phyloP scores from a whole-genome alignment of 2,113 vertebrate species.

The Gallinago media region DNA sequence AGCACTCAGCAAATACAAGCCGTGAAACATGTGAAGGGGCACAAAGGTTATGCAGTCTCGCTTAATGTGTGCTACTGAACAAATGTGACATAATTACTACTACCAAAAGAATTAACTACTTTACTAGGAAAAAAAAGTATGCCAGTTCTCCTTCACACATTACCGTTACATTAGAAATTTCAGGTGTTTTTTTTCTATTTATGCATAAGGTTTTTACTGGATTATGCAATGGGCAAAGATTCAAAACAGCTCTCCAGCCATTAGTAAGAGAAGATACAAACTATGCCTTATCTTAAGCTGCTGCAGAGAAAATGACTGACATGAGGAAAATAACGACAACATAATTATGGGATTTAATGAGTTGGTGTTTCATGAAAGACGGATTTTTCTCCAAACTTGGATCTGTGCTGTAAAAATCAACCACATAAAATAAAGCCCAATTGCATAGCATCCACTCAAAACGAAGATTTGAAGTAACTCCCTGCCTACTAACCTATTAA shows the following conservation, averaged over 20 bases:
- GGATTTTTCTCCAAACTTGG: background rate
- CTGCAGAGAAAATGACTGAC: constrained; percentile 30
- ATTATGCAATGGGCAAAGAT: background rate
- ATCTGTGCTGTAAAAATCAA: background rate
- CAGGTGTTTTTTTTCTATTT: background rate
- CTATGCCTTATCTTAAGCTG: background rate
- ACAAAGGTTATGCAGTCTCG: background rate
- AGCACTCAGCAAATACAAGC: constrained; percentile 12
- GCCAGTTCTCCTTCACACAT: background rate
- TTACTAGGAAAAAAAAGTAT: background rate
- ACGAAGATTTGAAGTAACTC: background rate
- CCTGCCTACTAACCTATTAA: background rate
- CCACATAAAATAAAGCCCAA: background rate
- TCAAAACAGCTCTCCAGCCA: constrained; percentile 10
- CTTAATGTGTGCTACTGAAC: background rate
- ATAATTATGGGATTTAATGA: background rate
- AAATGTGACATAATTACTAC: background rate
- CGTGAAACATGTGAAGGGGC: background rate
- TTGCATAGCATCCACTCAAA: background rate
- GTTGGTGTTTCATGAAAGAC: background rate
- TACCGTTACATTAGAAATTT: background rate
- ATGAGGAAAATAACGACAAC: background rate
- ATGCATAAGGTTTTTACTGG: background rate
- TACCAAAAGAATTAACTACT: background rate
- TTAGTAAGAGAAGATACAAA: constrained; percentile 19